Evolutionary conservation across 2,113 vertebrate species (phyloP).

Genomic region (Hystrix cristata): DNA sequence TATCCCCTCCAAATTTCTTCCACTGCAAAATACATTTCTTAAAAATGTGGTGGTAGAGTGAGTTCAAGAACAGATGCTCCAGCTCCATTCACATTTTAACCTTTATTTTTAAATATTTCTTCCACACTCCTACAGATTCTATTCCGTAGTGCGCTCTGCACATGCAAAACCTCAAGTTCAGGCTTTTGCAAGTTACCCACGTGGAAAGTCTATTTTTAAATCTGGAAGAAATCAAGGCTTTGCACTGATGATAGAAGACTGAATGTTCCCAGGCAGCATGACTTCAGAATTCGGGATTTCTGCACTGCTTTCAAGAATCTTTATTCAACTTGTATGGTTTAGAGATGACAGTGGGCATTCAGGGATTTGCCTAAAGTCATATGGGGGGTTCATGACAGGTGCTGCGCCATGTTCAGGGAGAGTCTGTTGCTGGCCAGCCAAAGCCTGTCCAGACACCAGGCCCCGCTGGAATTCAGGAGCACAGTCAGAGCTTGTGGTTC

Average conservation of each 20-base stretch:
- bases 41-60: neutral
- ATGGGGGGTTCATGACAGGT: neutral
- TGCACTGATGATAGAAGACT: neutral
- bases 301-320: neutral
- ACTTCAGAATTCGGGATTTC: neutral
- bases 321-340: neutral
- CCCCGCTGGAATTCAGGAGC: neutral
- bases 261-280: neutral
- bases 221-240: conserved; percentile 15
- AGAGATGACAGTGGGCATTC: neutral
- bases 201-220: conserved; percentile 55
- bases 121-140: conserved; percentile 47
- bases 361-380: neutral
- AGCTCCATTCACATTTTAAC: conserved; percentile 50
- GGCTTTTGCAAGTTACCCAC: conserved; percentile 60
- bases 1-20: neutral
- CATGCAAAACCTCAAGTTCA: conserved; percentile 56
- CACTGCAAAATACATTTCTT: conserved; percentile 34
- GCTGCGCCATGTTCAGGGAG: neutral
- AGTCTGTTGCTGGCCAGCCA: neutral
- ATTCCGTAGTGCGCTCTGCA: neutral
- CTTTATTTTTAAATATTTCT: conserved; percentile 77
- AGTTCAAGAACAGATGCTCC: conserved; percentile 26
- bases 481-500: neutral
- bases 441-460: neutral